These are phyloP conservation scores for Dendrolimus houi DNA, from an alignment of 2,888 invertebrate species.

Conservation along the genomic window DNA sequence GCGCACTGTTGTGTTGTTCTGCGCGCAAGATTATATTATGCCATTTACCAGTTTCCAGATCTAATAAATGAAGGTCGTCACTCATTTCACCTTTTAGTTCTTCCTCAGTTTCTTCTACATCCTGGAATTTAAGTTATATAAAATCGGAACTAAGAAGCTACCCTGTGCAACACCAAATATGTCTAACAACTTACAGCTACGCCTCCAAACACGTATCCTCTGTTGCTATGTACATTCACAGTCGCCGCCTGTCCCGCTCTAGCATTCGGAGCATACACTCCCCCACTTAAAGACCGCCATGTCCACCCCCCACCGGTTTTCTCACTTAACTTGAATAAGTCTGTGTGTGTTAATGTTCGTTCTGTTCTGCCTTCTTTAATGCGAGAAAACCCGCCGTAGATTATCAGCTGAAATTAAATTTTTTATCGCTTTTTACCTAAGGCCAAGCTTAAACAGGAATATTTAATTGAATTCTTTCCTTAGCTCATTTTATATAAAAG, in stretches of 20 bases:
- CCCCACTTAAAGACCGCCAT: constrained; percentile 37
- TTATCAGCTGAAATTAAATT: constrained; percentile 26
- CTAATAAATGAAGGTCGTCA: constrained; percentile 86
- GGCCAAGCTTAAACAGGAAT: too few relatives aligned
- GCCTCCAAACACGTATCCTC: constrained; percentile 91
- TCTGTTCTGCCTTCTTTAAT: constrained; percentile 54
- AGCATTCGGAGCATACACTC: constrained; percentile 81
- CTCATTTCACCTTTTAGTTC: constrained; percentile 86
- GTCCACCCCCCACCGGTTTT: constrained; percentile 26
- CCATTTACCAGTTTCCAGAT: constrained; percentile 86
- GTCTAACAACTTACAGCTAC: constrained; percentile 62
- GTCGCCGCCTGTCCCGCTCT: constrained; percentile 82
- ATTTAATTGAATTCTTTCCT: too few relatives aligned
- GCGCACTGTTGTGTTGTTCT: constrained; percentile 12
- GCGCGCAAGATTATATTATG: constrained; percentile 68
- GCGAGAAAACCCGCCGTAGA: constrained; percentile 68
- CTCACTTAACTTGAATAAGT: constrained; percentile 46
- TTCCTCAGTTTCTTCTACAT: constrained; percentile 89
- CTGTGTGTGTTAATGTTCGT: constrained; percentile 57
- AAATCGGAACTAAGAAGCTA: background rate
- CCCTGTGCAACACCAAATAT: too few relatives aligned
- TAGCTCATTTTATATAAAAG: too few relatives aligned
- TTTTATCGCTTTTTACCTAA: too few relatives aligned
- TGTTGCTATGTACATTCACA: constrained; percentile 74
- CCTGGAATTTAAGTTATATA: constrained; percentile 46